phyloP scores from a whole-genome alignment of 2,113 vertebrate species.

The Sterrhoptilus dennistouni region DNA sequence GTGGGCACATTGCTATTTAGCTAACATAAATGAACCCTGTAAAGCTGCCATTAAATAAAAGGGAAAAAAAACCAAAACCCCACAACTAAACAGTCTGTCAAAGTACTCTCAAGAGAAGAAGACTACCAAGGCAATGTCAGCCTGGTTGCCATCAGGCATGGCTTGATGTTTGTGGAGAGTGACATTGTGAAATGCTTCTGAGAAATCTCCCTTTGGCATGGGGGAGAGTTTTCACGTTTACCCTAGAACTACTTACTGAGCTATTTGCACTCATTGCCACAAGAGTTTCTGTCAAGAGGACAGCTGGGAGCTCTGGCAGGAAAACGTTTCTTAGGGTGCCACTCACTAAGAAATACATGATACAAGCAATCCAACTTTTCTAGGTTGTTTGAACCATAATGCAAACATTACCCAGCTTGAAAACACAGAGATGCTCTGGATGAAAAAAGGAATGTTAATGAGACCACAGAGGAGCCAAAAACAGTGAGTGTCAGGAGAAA shows the following conservation, averaged over 20 bases:
- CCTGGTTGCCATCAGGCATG: conserved; percentile 36
- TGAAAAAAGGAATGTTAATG: neutral
- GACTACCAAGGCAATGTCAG: neutral
- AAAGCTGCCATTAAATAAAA: conserved; percentile 19
- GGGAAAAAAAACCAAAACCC: accelerated
- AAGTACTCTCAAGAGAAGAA: conserved; percentile 24
- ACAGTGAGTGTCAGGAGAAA: neutral
- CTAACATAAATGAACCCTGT: neutral
- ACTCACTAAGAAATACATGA: neutral
- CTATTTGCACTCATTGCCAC: conserved; percentile 65
- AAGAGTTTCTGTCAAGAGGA: conserved; percentile 63
- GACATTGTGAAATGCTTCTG: conserved; percentile 60
- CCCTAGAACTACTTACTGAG: conserved; percentile 57
- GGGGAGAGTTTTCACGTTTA: conserved; percentile 52
- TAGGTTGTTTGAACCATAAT: neutral
- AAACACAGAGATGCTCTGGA: neutral
- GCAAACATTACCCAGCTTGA: neutral
- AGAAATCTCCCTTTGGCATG: conserved; percentile 61
- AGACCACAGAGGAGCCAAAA: neutral
- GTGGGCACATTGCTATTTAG: neutral
- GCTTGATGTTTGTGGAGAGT: conserved; percentile 57
- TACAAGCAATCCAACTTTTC: neutral
- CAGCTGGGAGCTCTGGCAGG: conserved; percentile 37
- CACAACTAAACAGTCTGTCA: conserved; percentile 18
- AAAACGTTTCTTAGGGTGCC: conserved; percentile 1